Evolutionary conservation across 2,888 invertebrate species (phyloP).

Genomic region (Prosapia bicincta): DNA sequence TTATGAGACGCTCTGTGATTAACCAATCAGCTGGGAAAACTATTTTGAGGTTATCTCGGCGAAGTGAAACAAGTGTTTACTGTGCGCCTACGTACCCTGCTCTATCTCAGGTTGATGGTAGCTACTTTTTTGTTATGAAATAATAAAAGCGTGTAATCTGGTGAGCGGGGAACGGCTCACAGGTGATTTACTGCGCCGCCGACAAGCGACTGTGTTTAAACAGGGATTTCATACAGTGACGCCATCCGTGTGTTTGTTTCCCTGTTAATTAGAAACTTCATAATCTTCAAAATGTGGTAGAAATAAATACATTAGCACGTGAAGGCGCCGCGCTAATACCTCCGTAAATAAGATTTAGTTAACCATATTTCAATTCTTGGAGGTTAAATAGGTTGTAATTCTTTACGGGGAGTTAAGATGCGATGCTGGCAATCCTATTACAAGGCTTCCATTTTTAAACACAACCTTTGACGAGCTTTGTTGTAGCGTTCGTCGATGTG

Average conservation of each 20-base stretch:
- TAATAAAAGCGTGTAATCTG: neutral
- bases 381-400: neutral
- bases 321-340: neutral
- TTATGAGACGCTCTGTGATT: no score
- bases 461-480: no score
- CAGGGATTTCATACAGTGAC: neutral
- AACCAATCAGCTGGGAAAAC: no score
- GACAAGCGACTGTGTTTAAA: neutral
- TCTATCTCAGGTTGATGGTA: neutral
- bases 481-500: no score
- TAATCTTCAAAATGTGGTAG: conserved; percentile 29
- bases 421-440: neutral
- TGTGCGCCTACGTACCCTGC: neutral
- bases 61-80: no score
- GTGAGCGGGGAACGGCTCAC: neutral
- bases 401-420: neutral
- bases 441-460: no score
- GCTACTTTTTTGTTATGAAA: neutral
- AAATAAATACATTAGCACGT: conserved; percentile 25
- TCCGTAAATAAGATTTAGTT: neutral
- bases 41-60: no score
- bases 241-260: conserved; percentile 11
- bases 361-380: conserved; percentile 2
- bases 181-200: neutral
- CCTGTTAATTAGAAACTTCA: conserved; percentile 29